Conservation (phyloP, 2,888 invertebrate genomes). For the Phrixothrix hirtus region DNA sequence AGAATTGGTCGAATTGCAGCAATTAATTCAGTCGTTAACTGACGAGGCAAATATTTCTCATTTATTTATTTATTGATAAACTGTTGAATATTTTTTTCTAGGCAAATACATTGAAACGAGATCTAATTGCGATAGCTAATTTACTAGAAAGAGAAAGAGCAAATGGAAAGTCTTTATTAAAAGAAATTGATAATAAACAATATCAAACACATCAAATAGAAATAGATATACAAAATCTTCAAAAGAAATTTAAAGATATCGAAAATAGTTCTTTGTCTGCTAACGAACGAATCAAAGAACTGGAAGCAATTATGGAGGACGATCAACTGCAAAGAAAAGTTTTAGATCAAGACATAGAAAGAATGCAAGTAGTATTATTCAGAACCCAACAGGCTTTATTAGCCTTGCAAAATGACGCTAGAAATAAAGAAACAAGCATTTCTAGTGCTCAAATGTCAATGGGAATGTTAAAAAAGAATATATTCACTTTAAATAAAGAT, state of each 20-base stretch:
- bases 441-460: constrained; percentile 57
- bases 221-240: constrained; percentile 50
- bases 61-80: not conserved
- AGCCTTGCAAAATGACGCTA: constrained; percentile 58
- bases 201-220: constrained; percentile 34
- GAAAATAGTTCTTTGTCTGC: constrained; percentile 60
- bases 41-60: constrained; percentile 50
- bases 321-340: constrained; percentile 60
- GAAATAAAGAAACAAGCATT: constrained; percentile 58
- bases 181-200: constrained; percentile 40
- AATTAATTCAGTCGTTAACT: constrained; percentile 50
- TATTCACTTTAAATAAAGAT: constrained; percentile 42
- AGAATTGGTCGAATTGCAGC: constrained; percentile 45
- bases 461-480: constrained; percentile 55
- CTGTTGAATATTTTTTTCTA: constrained; percentile 43
- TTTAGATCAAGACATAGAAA: constrained; percentile 57
- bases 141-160: constrained; percentile 47
- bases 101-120: constrained; percentile 58
- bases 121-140: constrained; percentile 55
- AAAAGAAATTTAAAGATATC: constrained; percentile 59
- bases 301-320: constrained; percentile 65
- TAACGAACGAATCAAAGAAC: constrained; percentile 62
- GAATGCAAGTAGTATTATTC: constrained; percentile 59
- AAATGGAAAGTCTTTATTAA: constrained; percentile 40
- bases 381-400: constrained; percentile 58